Percentiles rank a stretch among this genome's conserved stretches.
phyloP scores from a whole-genome alignment of 2,797 vertebrate species.

The Phataginus tricuspis region DNA sequence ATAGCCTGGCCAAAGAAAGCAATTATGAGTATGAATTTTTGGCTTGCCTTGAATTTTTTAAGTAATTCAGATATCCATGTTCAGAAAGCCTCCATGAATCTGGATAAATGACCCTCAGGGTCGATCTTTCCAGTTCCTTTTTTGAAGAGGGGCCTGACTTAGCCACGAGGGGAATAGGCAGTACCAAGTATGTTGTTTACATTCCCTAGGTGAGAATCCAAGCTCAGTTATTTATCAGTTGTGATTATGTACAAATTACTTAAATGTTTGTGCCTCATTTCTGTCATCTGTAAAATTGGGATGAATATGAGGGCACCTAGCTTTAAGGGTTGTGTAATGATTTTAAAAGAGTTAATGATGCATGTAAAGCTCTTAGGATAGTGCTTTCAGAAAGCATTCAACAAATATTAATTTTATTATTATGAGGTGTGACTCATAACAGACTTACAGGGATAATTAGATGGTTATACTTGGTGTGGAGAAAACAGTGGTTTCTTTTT shows the following conservation, averaged over 20 bases:
- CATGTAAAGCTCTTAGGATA: background rate
- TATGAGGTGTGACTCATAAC: conserved; percentile 41
- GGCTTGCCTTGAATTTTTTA: background rate
- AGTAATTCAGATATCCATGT: background rate
- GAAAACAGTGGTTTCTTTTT: background rate
- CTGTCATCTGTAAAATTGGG: background rate
- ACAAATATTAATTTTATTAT: conserved; percentile 39
- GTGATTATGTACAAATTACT: background rate
- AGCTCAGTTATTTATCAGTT: background rate
- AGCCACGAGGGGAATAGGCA: background rate
- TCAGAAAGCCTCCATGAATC: background rate
- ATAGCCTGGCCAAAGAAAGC: background rate
- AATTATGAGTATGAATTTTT: background rate
- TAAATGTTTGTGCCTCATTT: background rate
- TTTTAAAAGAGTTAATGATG: background rate
- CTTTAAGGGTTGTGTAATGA: background rate
- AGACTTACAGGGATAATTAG: background rate
- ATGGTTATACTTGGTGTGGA: background rate
- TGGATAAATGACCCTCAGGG: background rate
- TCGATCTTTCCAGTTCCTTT: background rate
- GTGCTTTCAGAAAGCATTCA: background rate
- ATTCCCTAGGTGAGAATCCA: background rate
- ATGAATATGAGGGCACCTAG: background rate
- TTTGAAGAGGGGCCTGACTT: background rate
- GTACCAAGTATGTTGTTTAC: background rate